phyloP scores from a whole-genome alignment of 2,797 vertebrate species.

The Acanthis flammea region DNA sequence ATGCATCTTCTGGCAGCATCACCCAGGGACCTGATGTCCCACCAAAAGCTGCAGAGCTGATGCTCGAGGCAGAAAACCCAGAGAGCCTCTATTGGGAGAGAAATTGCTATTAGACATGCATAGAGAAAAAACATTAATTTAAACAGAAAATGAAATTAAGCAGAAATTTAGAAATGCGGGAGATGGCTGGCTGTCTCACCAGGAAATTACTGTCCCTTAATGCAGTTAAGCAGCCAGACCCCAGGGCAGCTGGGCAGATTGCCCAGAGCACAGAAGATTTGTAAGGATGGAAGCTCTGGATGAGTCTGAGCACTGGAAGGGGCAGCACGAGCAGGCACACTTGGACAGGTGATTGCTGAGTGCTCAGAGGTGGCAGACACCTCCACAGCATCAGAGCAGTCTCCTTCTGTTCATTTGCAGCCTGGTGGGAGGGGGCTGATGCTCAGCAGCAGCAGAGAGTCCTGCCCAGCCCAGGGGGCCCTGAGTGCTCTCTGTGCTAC shows the following conservation, averaged over 20 bases:
- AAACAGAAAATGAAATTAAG: conserved; percentile 44
- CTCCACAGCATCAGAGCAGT: not conserved
- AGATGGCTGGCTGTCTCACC: conserved; percentile 31
- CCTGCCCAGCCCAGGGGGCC: not conserved
- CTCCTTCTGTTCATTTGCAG: not conserved
- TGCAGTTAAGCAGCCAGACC: not conserved
- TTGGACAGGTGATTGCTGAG: not conserved
- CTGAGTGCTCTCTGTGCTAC: too few species aligned
- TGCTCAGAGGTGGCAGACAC: not conserved
- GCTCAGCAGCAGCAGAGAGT: not conserved
- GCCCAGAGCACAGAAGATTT: not conserved
- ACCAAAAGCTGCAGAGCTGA: not conserved
- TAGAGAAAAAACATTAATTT: conserved; percentile 9
- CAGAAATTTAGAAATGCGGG: conserved; percentile 1
- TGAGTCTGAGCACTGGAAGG: not conserved
- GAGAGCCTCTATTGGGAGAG: not conserved
- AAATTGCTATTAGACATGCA: not conserved
- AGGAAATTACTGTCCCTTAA: conserved; percentile 56
- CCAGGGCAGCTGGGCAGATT: not conserved
- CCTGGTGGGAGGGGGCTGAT: not conserved
- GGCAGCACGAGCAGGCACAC: not conserved
- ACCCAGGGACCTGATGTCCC: not conserved
- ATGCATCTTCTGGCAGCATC: not conserved
- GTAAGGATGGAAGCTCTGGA: not conserved
- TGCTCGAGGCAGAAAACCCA: not conserved